Percentiles rank a stretch among this genome's conserved stretches.
phyloP scores from a whole-genome alignment of 2,888 invertebrate genomes.

The Synergus itoensis region DNA sequence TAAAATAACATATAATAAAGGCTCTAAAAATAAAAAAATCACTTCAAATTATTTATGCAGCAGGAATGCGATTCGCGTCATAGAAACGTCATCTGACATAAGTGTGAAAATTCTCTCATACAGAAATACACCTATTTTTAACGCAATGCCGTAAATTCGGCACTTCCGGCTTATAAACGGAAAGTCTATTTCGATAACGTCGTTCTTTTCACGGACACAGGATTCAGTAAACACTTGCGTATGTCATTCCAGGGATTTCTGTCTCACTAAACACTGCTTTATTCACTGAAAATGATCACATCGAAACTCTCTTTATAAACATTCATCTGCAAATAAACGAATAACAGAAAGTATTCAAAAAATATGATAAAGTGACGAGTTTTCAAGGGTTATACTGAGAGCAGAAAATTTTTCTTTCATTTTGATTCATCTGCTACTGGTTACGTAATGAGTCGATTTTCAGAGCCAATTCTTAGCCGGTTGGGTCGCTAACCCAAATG shows the following conservation, averaged over 20 bases:
- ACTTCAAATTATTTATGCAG: background rate
- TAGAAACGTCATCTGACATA: background rate
- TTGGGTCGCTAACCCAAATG: slow-evolving; percentile 66
- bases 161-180: slow-evolving; percentile 4
- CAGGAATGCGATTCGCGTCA: background rate
- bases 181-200: background rate
- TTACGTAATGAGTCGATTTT: slow-evolving; percentile 49
- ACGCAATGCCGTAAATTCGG: background rate
- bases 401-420: background rate
- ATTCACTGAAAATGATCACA: slow-evolving; percentile 42
- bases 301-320: background rate
- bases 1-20: no score
- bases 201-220: slow-evolving; percentile 28
- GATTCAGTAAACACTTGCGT: slow-evolving; percentile 14
- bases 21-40: no score
- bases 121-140: background rate
- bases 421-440: slow-evolving; percentile 36
- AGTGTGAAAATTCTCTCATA: slow-evolving; percentile 16
- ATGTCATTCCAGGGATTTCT: slow-evolving; percentile 27
- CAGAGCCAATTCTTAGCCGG: slow-evolving; percentile 53
- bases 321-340: background rate
- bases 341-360: background rate
- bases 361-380: background rate
- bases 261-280: slow-evolving; percentile 21
- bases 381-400: background rate